Percentiles rank a stretch among this genome's conserved stretches.
phyloP scores from a whole-genome alignment of 2,797 vertebrate species.

The Streptopelia turtur region DNA sequence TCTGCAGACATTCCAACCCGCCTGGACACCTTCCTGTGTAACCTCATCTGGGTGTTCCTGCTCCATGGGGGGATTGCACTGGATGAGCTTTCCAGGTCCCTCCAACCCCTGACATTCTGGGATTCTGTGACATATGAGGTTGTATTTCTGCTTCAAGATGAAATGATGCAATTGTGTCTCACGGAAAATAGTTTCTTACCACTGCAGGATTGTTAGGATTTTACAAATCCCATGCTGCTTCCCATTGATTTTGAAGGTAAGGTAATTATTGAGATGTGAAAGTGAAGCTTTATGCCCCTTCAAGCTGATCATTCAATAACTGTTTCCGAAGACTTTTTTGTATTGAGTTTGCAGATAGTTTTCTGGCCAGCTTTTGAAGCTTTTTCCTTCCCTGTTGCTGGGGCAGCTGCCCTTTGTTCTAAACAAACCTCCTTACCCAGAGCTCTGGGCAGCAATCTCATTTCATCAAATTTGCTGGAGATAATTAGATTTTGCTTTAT shows the following conservation, averaged over 20 bases:
- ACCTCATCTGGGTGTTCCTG: too few relatives aligned
- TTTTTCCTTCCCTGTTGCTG: not conserved
- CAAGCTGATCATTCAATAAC: not conserved
- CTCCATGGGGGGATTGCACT: too few relatives aligned
- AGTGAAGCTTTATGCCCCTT: not conserved
- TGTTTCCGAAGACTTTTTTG: not conserved
- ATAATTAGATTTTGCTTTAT: not conserved
- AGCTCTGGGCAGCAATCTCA: not conserved
- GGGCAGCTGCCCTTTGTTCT: not conserved
- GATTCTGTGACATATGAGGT: too few relatives aligned
- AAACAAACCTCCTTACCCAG: not conserved
- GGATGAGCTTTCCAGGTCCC: too few relatives aligned
- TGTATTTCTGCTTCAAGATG: not conserved
- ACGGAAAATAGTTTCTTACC: not conserved
- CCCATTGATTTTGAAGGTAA: not conserved
- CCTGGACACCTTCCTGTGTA: too few relatives aligned
- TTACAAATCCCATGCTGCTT: not conserved
- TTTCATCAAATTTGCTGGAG: not conserved
- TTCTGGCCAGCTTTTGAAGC: not conserved
- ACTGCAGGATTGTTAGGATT: not conserved
- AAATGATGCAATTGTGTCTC: constrained; percentile 5
- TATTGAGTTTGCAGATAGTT: not conserved
- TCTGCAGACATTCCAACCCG: too few relatives aligned
- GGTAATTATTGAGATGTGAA: not conserved
- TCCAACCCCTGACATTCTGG: too few relatives aligned